phyloP scores from a whole-genome alignment of 1,140 invertebrate species.

The Zaprionus inermis region DNA sequence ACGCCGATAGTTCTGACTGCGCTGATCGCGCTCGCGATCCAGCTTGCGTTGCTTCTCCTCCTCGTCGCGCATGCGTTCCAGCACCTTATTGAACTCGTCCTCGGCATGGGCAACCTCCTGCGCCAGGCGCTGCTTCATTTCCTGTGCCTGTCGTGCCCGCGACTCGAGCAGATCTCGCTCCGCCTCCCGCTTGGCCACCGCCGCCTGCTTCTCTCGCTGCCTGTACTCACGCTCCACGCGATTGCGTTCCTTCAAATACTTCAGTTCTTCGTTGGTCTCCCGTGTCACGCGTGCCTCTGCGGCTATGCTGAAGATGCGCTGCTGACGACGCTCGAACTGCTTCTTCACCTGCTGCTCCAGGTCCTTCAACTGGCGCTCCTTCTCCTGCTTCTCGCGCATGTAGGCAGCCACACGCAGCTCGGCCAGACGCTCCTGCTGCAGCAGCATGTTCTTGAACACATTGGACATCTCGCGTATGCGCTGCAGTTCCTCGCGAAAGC shows the following conservation, averaged over 20 bases:
- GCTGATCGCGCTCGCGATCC: conserved; percentile 69
- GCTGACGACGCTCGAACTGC: conserved; percentile 85
- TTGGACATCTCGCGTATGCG: conserved; percentile 86
- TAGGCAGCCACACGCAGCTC: conserved; percentile 87
- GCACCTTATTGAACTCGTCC: conserved; percentile 86
- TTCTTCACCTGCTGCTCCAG: conserved; percentile 82
- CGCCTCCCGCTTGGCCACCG: conserved; percentile 84
- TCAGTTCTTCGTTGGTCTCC: conserved; percentile 85
- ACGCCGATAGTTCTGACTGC: conserved; percentile 62
- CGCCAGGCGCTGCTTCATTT: conserved; percentile 85
- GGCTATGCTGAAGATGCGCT: conserved; percentile 84
- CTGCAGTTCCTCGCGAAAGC: conserved; percentile 85
- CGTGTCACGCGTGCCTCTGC: conserved; percentile 81
- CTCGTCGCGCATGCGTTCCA: conserved; percentile 84
- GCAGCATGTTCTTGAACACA: conserved; percentile 85
- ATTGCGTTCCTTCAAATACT: conserved; percentile 85
- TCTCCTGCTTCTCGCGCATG: conserved; percentile 86
- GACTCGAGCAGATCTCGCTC: conserved; percentile 85
- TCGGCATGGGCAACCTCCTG: conserved; percentile 87
- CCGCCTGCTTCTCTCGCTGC: conserved; percentile 85
- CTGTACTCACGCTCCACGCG: conserved; percentile 86
- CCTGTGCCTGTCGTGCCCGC: conserved; percentile 84
- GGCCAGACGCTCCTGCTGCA: conserved; percentile 86
- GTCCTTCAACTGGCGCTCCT: conserved; percentile 85
- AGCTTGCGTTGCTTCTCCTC: conserved; percentile 84